Evolutionary conservation across 1,140 invertebrate genomes (phyloP).

Genomic region (Parasteatoda tepidariorum): DNA sequence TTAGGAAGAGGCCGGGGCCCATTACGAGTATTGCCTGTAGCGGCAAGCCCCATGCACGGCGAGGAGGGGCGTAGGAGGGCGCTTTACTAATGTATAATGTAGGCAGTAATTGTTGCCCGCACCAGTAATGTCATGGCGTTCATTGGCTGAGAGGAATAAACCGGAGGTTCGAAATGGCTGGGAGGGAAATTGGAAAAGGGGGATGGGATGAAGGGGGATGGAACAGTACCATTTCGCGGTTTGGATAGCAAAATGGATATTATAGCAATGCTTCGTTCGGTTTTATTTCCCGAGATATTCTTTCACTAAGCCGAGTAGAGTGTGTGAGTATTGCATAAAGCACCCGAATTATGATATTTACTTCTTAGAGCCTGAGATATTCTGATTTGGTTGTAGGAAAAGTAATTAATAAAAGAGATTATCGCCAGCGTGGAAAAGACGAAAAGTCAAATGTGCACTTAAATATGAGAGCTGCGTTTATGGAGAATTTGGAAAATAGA

Average conservation of each 20-base stretch:
- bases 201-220: conserved; percentile 1
- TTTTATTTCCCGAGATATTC: conserved; percentile 3
- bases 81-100: conserved; percentile 57
- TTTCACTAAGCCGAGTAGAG: neutral
- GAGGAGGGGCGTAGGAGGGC: neutral
- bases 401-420: neutral
- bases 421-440: too few species aligned
- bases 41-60: neutral
- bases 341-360: too few species aligned
- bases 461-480: too few species aligned
- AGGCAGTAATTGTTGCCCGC: conserved; percentile 50
- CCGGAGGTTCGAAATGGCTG: conserved; percentile 23
- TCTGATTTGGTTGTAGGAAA: neutral
- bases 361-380: neutral
- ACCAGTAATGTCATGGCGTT: conserved; percentile 24
- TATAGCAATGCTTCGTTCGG: neutral
- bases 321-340: too few species aligned
- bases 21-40: conserved; percentile 47
- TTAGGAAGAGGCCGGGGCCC: conserved; percentile 32
- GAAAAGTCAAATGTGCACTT: too few species aligned
- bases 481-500: too few species aligned
- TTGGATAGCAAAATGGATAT: conserved; percentile 54
- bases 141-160: conserved; percentile 18
- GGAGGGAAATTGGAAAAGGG: conserved; percentile 31
- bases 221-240: conserved; percentile 25